phyloP scores from a whole-genome alignment of 2,113 vertebrate genomes.

The Triplophysa tibetana region DNA sequence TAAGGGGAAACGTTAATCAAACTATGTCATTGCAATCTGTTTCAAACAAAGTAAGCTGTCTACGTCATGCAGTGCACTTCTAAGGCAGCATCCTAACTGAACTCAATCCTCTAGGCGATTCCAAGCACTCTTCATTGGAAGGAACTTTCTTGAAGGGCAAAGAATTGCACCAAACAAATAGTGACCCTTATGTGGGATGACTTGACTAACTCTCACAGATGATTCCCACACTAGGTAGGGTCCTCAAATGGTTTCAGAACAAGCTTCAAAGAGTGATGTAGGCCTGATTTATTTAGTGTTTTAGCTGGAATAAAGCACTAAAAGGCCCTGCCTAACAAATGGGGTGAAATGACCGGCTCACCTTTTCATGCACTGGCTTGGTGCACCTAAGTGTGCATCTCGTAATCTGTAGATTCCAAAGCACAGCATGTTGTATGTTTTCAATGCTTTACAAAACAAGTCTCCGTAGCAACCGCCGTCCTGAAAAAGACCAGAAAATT shows the following conservation, averaged over 20 bases:
- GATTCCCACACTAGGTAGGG: neutral
- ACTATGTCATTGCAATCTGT: no score
- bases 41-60: no score
- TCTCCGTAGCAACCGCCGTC: conserved; percentile 99
- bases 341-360: conserved; percentile 59
- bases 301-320: neutral
- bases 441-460: conserved; percentile 98
- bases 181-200: no score
- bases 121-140: no score
- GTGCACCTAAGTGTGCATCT: conserved; percentile 87
- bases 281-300: neutral
- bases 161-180: no score
- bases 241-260: neutral
- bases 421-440: conserved; percentile 99
- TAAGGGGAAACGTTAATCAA: no score
- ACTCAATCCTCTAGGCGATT: no score
- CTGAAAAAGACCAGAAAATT: conserved; percentile 66
- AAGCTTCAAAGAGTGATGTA: neutral
- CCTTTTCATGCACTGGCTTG: conserved; percentile 95
- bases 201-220: no score
- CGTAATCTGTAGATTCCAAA: conserved; percentile 98
- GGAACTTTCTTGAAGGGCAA: no score
- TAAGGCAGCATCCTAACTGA: no score
- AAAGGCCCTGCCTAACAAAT: neutral
- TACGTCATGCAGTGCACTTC: no score